phyloP scores from a whole-genome alignment of 2,113 vertebrate genomes.

The Cynoglossus semilaevis region DNA sequence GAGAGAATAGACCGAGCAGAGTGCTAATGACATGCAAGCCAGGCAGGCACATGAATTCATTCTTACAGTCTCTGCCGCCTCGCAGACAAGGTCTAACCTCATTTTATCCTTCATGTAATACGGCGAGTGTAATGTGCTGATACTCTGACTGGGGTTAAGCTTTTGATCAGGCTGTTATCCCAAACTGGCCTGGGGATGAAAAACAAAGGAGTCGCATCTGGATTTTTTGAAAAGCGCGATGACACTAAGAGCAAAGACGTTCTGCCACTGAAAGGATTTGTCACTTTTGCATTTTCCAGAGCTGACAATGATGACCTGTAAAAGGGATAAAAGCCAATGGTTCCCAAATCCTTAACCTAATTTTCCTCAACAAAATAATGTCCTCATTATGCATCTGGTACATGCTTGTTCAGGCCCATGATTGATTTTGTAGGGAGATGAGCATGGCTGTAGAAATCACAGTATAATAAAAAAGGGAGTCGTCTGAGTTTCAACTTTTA shows the following conservation, averaged over 20 bases:
- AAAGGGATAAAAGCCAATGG: constrained; percentile 38
- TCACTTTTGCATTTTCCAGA: constrained; percentile 38
- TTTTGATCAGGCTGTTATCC: constrained; percentile 60
- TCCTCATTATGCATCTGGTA: constrained; percentile 14
- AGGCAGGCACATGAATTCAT: constrained; percentile 47
- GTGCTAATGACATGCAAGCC: constrained; percentile 45
- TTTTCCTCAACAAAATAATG: constrained; percentile 5
- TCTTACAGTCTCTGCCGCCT: constrained; percentile 44
- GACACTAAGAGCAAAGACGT: constrained; percentile 53
- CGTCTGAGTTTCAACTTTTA: constrained; percentile 52
- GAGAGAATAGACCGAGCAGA: constrained; percentile 30
- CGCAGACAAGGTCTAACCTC: constrained; percentile 53
- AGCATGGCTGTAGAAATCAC: constrained; percentile 24
- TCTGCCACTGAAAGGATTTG: constrained; percentile 47
- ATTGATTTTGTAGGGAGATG: constrained; percentile 47
- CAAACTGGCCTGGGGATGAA: constrained; percentile 39
- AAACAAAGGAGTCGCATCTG: constrained; percentile 54
- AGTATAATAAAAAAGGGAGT: constrained; percentile 12
- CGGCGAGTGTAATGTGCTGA: constrained; percentile 44
- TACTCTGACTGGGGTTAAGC: constrained; percentile 56
- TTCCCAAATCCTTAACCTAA: neutral
- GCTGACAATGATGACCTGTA: constrained; percentile 34
- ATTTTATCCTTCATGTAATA: constrained; percentile 34
- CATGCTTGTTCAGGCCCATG: constrained; percentile 5
- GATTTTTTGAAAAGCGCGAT: constrained; percentile 29